Evolutionary conservation across 2,888 invertebrate genomes (phyloP), one percentile per base, ranked within the genome.

Genomic region (Ceramica pisi): DNA sequence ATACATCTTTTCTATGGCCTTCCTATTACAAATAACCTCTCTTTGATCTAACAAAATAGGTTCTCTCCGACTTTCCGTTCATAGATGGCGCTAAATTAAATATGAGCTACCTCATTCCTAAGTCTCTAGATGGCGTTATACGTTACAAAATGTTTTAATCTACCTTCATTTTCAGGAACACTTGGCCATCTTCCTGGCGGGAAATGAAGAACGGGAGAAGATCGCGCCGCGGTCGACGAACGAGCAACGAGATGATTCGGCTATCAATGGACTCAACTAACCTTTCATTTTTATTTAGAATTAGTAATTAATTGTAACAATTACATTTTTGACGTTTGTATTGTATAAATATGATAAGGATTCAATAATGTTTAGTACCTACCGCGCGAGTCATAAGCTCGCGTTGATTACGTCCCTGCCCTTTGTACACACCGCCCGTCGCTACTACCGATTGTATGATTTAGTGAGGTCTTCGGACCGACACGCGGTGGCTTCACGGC

Each of bases 181-280:
- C 70, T 89, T 97, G 61, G 97, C 97, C 0, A 94, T 96, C 71
- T 97, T 97, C 85, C 89, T 97, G 64, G 97, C 97, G 16, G 97
- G 97, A 60, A 97, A 97, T 78, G 97, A 97, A 66, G 97, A 97
- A 86, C 95, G 96, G 0, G 96, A 97, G 85, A 97, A 97, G 88
- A 96, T 96, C 3, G 88, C 95, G 8, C 95, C 95, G 26, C 92
- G 93, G 31, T 92, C 94, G 4, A 80, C 94, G 79, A 86, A 92
- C 92, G 90, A 94, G 87, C 90, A 94, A 88, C 86, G 94, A 86
- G 92, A 96, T 62, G 94, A 94, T 67, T 81, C 94, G 48, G 88
- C 91, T n/a, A 92, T 96, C 68, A 96, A 96, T 70, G 96, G 96
- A 8, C 92, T 96, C 68, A 95, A 95, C 83, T 95, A 75, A 82